Evolutionary conservation across 2,888 invertebrate species (phyloP).

Genomic region (Idaea dimidiata): DNA sequence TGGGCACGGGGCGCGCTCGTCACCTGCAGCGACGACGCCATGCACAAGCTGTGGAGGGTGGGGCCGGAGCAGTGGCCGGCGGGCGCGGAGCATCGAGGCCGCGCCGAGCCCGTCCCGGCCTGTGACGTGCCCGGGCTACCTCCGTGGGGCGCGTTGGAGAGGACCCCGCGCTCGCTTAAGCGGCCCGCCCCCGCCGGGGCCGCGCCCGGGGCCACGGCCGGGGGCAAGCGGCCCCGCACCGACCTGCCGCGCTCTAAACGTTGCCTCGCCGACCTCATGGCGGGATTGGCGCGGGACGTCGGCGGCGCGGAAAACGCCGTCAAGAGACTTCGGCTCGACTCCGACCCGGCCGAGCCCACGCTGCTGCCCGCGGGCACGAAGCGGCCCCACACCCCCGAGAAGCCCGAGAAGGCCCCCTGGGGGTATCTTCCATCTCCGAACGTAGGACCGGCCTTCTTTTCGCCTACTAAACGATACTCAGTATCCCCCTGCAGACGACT

Average conservation of each 20-base stretch:
- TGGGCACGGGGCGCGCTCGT: conserved; percentile 87
- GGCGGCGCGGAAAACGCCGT: conserved; percentile 40
- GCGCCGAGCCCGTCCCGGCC: conserved; percentile 43
- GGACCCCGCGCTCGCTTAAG: conserved; percentile 75
- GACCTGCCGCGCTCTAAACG: conserved; percentile 51
- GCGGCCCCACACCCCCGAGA: conserved; percentile 10
- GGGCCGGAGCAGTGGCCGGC: conserved; percentile 71
- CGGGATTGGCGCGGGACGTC: conserved; percentile 42
- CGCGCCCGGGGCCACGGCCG: conserved; percentile 24
- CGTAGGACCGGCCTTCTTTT: conserved; percentile 56
- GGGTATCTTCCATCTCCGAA: conserved; percentile 48
- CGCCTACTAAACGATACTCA: conserved; percentile 61
- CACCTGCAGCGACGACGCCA: conserved; percentile 92
- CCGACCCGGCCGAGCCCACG: conserved; percentile 1
- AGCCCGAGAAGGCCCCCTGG: conserved; percentile 21
- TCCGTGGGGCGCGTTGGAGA: conserved; percentile 58
- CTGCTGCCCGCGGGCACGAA: conserved; percentile 12
- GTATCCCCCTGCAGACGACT: conserved; percentile 41
- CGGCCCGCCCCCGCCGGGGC: conserved; percentile 46
- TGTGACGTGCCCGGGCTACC: conserved; percentile 37
- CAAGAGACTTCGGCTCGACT: conserved; percentile 48
- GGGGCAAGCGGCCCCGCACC: conserved; percentile 28
- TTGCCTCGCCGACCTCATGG: conserved; percentile 65
- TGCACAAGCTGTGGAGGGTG: conserved; percentile 88
- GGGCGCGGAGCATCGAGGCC: conserved; percentile 60